Evolutionary conservation across 2,888 invertebrate species (phyloP).

Genomic region (Meiosimyza decipiens): DNA sequence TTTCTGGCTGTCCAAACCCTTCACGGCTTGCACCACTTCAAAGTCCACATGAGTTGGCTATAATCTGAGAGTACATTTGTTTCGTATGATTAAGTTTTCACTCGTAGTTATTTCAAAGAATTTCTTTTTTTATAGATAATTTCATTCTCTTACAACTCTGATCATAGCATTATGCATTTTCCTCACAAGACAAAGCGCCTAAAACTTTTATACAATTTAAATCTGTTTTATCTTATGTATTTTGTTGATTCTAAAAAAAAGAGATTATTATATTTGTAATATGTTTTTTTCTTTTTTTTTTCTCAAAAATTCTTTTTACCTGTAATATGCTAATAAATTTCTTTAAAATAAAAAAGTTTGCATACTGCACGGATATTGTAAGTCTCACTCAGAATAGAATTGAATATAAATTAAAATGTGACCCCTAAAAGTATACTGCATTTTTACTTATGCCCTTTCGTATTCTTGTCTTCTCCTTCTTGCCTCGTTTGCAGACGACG

Average conservation of each 20-base stretch:
- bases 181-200: conserved; percentile 11
- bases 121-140: too few species aligned
- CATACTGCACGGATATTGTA: conserved; percentile 66
- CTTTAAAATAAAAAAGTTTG: conserved; percentile 55
- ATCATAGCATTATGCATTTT: background rate
- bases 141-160: too few species aligned
- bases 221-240: conserved; percentile 34
- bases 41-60: too few species aligned
- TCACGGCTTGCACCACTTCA: too few species aligned
- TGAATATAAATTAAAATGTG: conserved; percentile 17
- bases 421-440: conserved; percentile 36
- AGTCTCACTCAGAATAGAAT: conserved; percentile 47
- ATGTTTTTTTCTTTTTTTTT: conserved; percentile 49
- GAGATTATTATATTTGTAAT: conserved; percentile 35
- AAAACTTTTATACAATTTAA: conserved; percentile 10
- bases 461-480: conserved; percentile 31
- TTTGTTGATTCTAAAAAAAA: conserved; percentile 41
- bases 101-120: too few species aligned
- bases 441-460: conserved; percentile 26
- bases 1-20: too few species aligned
- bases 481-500: conserved; percentile 58
- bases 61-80: too few species aligned
- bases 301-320: conserved; percentile 39
- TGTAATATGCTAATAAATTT: conserved; percentile 44
- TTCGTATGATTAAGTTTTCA: too few species aligned